These are phyloP conservation scores for Drosophila kepulauana DNA, from an alignment of 1,140 invertebrate species.

Conservation along the genomic window DNA sequence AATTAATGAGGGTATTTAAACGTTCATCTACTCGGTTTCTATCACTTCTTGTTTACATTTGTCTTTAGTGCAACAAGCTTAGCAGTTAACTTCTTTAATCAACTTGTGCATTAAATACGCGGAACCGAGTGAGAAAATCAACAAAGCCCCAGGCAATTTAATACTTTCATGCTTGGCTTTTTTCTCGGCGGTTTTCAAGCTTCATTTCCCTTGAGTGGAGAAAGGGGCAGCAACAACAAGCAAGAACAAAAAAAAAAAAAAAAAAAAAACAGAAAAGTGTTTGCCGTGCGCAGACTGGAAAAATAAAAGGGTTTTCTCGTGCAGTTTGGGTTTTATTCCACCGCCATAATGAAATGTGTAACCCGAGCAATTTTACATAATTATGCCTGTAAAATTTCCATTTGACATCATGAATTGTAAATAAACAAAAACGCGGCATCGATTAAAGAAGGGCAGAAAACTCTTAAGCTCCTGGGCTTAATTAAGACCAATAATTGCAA, in stretches of 20 bases:
- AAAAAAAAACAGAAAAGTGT: not conserved
- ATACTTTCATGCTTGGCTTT: conserved; percentile 42
- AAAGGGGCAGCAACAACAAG: not conserved
- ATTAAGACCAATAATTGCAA: not conserved
- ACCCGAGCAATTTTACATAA: conserved; percentile 3
- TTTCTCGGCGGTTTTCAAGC: conserved; percentile 13
- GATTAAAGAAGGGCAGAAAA: conserved; percentile 1
- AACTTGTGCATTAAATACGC: conserved; percentile 36
- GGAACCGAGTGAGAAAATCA: conserved; percentile 20
- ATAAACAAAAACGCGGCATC: not conserved
- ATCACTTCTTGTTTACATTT: conserved; percentile 26
- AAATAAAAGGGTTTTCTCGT: conserved; percentile 17
- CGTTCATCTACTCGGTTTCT: not conserved
- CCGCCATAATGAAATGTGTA: conserved; percentile 7
- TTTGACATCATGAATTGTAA: conserved; percentile 9
- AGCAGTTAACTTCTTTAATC: conserved; percentile 22
- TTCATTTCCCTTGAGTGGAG: not conserved
- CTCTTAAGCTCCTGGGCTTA: not conserved
- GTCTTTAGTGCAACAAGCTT: conserved; percentile 43
- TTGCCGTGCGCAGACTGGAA: not conserved
- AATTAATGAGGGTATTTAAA: conserved; percentile 31
- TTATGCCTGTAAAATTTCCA: conserved; percentile 16
- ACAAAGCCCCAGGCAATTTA: conserved; percentile 30
- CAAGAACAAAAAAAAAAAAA: too few species aligned
- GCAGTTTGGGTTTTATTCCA: conserved; percentile 7